Percentiles rank a stretch among this genome's conserved stretches.
Evolutionary conservation across 2,113 vertebrate genomes (phyloP).

Genomic region (sheep (Ovis aries)): DNA sequence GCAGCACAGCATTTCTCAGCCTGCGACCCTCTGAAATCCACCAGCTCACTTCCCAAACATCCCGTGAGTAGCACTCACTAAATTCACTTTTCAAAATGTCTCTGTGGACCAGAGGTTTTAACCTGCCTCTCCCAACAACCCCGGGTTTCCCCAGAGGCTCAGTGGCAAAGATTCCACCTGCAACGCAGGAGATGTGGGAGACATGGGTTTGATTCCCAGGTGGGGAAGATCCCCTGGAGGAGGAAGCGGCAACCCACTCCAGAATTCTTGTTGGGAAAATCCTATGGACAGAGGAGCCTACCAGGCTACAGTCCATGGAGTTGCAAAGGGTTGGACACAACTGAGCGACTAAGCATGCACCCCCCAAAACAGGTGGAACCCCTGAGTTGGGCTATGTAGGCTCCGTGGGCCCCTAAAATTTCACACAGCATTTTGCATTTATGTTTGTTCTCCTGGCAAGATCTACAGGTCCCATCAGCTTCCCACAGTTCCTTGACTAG

Average conservation of each 20-base stretch:
- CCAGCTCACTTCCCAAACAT: too few relatives aligned
- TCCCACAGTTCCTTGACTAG: not conserved
- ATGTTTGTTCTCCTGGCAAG: not conserved
- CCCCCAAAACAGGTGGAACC: fast-evolving
- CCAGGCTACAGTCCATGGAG: not conserved
- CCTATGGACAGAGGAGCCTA: not conserved
- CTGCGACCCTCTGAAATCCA: not conserved
- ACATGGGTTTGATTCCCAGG: not conserved
- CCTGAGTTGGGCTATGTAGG: not conserved
- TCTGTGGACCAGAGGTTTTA: not conserved
- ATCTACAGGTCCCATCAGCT: not conserved
- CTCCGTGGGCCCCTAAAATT: fast-evolving
- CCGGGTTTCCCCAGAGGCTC: not conserved
- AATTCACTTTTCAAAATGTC: not conserved
- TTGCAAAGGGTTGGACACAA: not conserved
- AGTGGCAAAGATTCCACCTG: not conserved
- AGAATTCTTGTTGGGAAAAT: not conserved
- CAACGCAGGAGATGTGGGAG: not conserved
- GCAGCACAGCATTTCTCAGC: fast-evolving
- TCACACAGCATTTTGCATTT: fast-evolving
- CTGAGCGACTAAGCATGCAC: not conserved
- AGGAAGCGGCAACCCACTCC: not conserved
- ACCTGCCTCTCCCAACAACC: not conserved
- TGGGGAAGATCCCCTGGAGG: not conserved
- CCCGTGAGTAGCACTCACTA: not conserved